A percentile compares a stretch with the other conserved stretches of the same genome.
Evolutionary conservation across 2,888 invertebrate species (phyloP).

Genomic region (Elysia crispata): DNA sequence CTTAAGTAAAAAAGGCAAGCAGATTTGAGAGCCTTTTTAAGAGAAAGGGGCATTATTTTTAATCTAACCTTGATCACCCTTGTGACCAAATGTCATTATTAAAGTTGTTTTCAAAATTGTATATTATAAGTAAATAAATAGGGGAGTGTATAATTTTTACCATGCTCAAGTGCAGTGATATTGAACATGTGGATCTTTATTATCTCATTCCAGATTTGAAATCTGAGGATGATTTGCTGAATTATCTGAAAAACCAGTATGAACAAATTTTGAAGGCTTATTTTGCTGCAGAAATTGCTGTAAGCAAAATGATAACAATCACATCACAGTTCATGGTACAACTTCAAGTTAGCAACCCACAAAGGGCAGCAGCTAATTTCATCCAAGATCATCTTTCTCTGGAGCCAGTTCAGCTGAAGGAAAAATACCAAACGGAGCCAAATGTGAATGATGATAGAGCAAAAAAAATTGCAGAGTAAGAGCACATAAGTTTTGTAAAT

Average conservation of each 20-base stretch:
- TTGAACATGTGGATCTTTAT: too few species aligned
- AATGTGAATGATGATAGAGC: constrained; percentile 44
- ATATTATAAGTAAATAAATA: too few species aligned
- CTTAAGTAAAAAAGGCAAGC: too few species aligned
- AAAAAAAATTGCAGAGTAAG: constrained; percentile 63
- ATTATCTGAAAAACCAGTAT: constrained; percentile 62
- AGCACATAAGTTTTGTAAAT: neutral
- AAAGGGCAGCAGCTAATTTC: constrained; percentile 52
- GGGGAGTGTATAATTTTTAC: too few species aligned
- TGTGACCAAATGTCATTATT: neutral
- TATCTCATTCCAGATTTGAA: constrained; percentile 57
- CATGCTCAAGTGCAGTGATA: too few species aligned
- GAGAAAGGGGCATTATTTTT: neutral
- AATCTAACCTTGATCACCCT: neutral
- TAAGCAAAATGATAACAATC: constrained; percentile 62
- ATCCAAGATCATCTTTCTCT: constrained; percentile 54
- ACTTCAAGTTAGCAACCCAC: constrained; percentile 15
- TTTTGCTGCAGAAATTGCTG: constrained; percentile 54
- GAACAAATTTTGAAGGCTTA: constrained; percentile 53
- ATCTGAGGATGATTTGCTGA: constrained; percentile 58
- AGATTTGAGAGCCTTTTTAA: too few species aligned
- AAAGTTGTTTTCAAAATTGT: too few species aligned
- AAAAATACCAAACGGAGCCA: constrained; percentile 57
- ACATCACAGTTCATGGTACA: constrained; percentile 62
- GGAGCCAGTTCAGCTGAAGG: constrained; percentile 52